Evolutionary conservation across 2,113 vertebrate species (phyloP), one percentile per base, ranked within the genome.

Genomic region (Lagopus leucura): DNA sequence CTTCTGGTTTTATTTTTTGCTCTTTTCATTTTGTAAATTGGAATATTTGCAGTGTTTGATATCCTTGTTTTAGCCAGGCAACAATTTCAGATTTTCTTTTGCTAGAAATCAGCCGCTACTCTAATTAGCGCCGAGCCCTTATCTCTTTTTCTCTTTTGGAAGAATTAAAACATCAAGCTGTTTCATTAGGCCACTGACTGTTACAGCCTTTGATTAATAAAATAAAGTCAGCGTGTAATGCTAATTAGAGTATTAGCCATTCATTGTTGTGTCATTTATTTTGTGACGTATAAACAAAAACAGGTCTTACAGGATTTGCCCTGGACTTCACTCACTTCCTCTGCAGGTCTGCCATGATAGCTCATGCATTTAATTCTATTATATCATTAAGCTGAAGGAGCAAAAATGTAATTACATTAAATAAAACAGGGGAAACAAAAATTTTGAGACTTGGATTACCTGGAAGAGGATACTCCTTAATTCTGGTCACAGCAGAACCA

Each of bases 391-490:
- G 30, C 15, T 0, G 0, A 18, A 58, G 50, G 5, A 21, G 36
- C 8, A 52, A 14, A 25, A 57, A 22, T 8, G 13, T 3, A 65
- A n/a, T 0, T 12, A 20, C 28, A 54, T 36, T 1, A 8, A 28
- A 10, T 4, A 24, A 54, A 88, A 54, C 10, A 47, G 27, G 2
- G 11, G n/a, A 67, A 72, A 38, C 7, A 32, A 55, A 28, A 4
- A 9, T 43, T n/a, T 48, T 5, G 5, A 40, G 58, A 11, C 40
- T 61, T 0, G 0, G 4, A 8, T 67, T 42, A 9, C 12, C 0
- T 0, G 12, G 78, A n/a, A 3, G 27, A 57, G 36, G 34, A 79
- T 20, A 28, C 32, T n/a, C 21, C 38, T 21, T 65, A n/a, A 45
- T 17, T 65, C 32, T 1, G 1, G 73, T 43, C 5, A 13, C 45